Evolutionary conservation across 1,140 invertebrate genomes (phyloP).

Genomic region (Drosophila takahashii): DNA sequence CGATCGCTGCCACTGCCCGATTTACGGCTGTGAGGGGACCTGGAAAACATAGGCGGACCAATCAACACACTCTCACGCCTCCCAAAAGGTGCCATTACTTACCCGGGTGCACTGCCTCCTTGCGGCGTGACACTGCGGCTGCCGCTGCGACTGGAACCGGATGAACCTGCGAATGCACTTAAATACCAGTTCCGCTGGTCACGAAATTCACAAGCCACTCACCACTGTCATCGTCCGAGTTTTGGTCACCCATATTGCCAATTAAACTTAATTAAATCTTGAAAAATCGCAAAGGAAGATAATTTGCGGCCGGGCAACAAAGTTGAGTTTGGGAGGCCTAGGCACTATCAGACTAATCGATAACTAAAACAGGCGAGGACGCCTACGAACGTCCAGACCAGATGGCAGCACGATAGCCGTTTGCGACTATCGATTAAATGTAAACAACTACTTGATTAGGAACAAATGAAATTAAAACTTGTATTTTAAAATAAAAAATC

Average conservation of each 20-base stretch:
- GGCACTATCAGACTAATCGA: slow-evolving; percentile 4
- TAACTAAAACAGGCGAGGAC: neutral
- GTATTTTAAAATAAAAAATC: neutral
- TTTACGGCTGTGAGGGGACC: slow-evolving; percentile 74
- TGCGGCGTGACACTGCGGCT: slow-evolving; percentile 85
- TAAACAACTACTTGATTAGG: slow-evolving; percentile 22
- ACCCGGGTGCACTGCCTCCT: slow-evolving; percentile 64
- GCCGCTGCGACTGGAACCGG: slow-evolving; percentile 85
- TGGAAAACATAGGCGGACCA: slow-evolving; percentile 12
- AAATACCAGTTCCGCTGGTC: slow-evolving; percentile 2
- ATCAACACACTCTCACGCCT: neutral
- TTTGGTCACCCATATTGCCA: slow-evolving; percentile 53
- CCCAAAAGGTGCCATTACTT: slow-evolving; percentile 65
- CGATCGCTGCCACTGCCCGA: slow-evolving; percentile 66
- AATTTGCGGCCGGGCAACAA: slow-evolving; percentile 22
- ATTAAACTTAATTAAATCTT: neutral
- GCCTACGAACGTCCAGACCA: slow-evolving; percentile 3
- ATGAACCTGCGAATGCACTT: slow-evolving; percentile 81
- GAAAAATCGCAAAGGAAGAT: neutral
- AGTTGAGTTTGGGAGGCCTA: slow-evolving; percentile 12
- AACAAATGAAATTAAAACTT: no score
- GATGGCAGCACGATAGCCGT: neutral
- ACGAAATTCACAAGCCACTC: neutral
- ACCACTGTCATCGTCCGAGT: slow-evolving; percentile 72
- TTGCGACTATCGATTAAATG: slow-evolving; percentile 24